Conservation (phyloP, 2,797 vertebrate species). For the Centropyge bicolor region DNA sequence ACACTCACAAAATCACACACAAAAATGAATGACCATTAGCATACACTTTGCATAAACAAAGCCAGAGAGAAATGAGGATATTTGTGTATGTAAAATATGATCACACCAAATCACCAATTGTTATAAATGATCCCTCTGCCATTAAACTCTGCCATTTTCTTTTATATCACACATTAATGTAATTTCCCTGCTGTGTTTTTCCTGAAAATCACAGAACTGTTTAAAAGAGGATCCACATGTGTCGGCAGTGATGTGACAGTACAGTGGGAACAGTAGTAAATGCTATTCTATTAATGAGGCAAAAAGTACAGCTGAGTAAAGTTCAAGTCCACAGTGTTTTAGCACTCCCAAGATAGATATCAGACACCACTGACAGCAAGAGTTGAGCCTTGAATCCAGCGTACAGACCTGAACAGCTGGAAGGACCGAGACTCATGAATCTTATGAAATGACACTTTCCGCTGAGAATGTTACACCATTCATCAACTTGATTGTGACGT, state of each 20-base stretch:
- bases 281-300: background rate
- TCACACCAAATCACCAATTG: constrained; percentile 35
- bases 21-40: constrained; percentile 54
- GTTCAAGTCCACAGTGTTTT: constrained; percentile 26
- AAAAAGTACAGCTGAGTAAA: constrained; percentile 28
- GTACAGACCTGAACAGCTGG: constrained; percentile 52
- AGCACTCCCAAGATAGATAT: constrained; percentile 16
- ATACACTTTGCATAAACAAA: constrained; percentile 67
- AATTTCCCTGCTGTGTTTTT: constrained; percentile 1
- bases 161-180: constrained; percentile 21
- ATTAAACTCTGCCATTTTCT: constrained; percentile 39
- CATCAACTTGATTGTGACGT: constrained; percentile 73
- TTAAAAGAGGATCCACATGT: background rate
- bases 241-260: background rate
- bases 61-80: constrained; percentile 41
- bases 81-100: constrained; percentile 55
- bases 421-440: constrained; percentile 54
- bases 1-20: constrained; percentile 21
- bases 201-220: background rate
- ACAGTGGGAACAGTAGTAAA: background rate
- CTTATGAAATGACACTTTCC: constrained; percentile 57
- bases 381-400: constrained; percentile 50
- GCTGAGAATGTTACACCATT: constrained; percentile 58
- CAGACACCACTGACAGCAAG: constrained; percentile 22
- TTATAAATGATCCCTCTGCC: constrained; percentile 34